Base-by-base conservation (phyloP, 2,888 invertebrate species). In the Gonocerus acuteangulatus region DNA sequence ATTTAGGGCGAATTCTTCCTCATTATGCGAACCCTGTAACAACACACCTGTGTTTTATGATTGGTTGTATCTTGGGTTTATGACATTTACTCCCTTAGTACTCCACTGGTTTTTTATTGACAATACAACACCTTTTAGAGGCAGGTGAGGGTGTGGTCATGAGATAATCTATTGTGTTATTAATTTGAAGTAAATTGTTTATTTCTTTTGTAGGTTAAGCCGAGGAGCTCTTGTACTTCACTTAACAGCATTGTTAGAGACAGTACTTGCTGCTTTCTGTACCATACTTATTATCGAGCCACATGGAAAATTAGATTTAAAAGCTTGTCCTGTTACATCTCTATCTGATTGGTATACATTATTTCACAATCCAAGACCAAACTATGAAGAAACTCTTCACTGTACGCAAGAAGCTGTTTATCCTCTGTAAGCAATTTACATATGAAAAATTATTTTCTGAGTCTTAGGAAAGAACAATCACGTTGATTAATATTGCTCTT, bases 351-450 rank as follows among this genome's bases (percentile, higher is more conserved):
- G 96, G 96, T 99, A 99, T 73, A 95, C 96, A 0, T 75, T 96
- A 68, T 80, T 97, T 64, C 84, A 94, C 71, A 99, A 99, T 77
- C 97, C 97, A 4, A 86, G 84, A 67, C 93, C 95, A 0, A 89
- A 94, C 74, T 96, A 94, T 75, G 87, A 88, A 62, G 82, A 84
- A 65, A 87, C 86, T 16, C 74, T 96, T 58, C 87, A 94, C 75
- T 99, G 97, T 74, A 95, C 96, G 0, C 95, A 97, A 72, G 97
- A 99, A 77, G 94, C 95, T 61, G 95, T 96, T 0, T 97, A 94
- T 78, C 97, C 97, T 47, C 76, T 97, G 92, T 96, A 81, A 82
- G 86, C 81, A 66, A 60, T 56, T 18, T 44, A 44, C 32, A 32
- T 32, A n/a, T n/a, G n/a, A n/a, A n/a, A n/a, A n/a, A n/a, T n/a